Percentiles rank a stretch among this genome's conserved stretches.
Conservation (phyloP, 2,113 vertebrate species). For the Tyrannus savana region DNA sequence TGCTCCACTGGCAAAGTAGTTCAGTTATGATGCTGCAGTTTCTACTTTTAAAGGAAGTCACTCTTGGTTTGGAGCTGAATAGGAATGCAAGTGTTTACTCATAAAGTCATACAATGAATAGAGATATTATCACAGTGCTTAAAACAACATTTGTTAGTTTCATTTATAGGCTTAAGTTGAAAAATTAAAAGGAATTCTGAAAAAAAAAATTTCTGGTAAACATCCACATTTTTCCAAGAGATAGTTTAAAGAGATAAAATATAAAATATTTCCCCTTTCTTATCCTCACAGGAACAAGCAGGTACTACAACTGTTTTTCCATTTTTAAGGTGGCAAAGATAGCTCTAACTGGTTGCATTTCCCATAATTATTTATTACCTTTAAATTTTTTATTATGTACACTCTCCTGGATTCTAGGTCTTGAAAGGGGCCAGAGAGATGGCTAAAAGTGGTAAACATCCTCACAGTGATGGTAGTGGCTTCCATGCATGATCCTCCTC, state of each 20-base stretch:
- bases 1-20: background rate
- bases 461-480: accelerated
- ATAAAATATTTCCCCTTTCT: background rate
- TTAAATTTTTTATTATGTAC: background rate
- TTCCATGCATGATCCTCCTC: accelerated
- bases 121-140: background rate
- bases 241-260: background rate
- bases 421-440: background rate
- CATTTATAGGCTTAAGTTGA: background rate
- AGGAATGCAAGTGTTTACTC: background rate
- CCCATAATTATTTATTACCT: background rate
- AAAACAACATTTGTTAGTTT: background rate
- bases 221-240: background rate
- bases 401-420: background rate
- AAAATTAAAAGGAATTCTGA: background rate
- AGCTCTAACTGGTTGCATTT: background rate
- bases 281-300: background rate
- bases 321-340: background rate
- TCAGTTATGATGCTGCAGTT: background rate
- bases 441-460: background rate
- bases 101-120: accelerated
- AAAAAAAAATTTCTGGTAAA: background rate
- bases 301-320: background rate
- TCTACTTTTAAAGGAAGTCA: background rate
- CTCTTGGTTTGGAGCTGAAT: background rate